phyloP scores from a whole-genome alignment of 2,797 vertebrate genomes.

The Cossypha caffra region DNA sequence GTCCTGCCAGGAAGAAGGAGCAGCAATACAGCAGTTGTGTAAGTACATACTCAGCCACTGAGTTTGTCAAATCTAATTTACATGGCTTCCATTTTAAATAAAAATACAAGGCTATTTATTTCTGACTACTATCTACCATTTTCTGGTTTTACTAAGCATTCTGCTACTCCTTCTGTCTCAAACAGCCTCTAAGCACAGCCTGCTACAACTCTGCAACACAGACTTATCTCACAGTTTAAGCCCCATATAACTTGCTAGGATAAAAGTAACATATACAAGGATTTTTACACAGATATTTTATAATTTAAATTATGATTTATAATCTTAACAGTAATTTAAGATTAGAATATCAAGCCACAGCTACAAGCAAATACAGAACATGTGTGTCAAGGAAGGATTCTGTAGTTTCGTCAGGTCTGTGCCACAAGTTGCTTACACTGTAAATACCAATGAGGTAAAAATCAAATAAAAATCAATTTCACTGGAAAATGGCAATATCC shows the following conservation, averaged over 20 bases:
- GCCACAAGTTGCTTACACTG: neutral
- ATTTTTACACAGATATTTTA: neutral
- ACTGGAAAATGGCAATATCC: neutral
- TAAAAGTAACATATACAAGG: neutral
- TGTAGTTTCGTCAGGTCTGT: neutral
- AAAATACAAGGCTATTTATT: neutral
- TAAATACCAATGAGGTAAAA: neutral
- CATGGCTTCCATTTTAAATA: neutral
- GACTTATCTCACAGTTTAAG: neutral
- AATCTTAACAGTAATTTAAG: neutral
- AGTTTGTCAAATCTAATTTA: neutral
- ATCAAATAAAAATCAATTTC: neutral
- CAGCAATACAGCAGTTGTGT: neutral
- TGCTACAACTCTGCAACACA: neutral
- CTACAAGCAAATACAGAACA: neutral
- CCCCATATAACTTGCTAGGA: neutral
- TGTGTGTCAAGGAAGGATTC: neutral
- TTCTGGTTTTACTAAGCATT: neutral
- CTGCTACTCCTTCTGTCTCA: neutral
- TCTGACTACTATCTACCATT: neutral
- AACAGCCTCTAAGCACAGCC: neutral
- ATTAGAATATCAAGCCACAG: accelerated
- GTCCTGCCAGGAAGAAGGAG: neutral
- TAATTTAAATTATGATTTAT: neutral
- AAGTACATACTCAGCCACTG: neutral